Evolutionary conservation across 2,888 invertebrate species (phyloP).

Genomic region (Sarcophaga carnaria): DNA sequence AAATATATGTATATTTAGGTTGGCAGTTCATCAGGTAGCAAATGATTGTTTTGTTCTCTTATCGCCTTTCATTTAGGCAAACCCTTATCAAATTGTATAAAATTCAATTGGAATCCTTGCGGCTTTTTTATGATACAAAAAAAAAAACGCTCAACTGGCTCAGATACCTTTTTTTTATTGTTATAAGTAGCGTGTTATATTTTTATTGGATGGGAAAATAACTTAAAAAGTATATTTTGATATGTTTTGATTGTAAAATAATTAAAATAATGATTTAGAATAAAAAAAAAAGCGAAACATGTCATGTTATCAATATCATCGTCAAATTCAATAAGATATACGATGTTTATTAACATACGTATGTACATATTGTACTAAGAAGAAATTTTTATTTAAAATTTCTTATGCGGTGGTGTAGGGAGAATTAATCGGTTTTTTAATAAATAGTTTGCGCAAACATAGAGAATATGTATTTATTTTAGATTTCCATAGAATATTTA

Average conservation of each 20-base stretch:
- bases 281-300: not conserved
- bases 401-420: no score
- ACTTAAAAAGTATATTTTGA: conserved; percentile 76
- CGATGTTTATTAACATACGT: no score
- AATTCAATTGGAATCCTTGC: conserved; percentile 12
- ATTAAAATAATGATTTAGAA: conserved; percentile 64
- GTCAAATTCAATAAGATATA: no score
- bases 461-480: no score
- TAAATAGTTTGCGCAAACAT: no score
- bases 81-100: conserved; percentile 55
- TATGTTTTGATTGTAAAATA: conserved; percentile 79
- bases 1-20: not conserved
- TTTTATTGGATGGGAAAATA: conserved; percentile 74
- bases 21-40: conserved; percentile 50
- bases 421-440: no score
- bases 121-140: conserved; percentile 15
- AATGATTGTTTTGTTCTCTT: conserved; percentile 21
- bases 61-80: conserved; percentile 35
- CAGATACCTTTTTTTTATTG: not conserved
- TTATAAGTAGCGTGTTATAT: conserved; percentile 27
- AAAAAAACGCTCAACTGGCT: not conserved
- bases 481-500: no score
- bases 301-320: no score
- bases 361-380: no score
- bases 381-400: no score